phyloP scores from a whole-genome alignment of 1,140 invertebrate genomes.

The Caerostris extrusa region DNA sequence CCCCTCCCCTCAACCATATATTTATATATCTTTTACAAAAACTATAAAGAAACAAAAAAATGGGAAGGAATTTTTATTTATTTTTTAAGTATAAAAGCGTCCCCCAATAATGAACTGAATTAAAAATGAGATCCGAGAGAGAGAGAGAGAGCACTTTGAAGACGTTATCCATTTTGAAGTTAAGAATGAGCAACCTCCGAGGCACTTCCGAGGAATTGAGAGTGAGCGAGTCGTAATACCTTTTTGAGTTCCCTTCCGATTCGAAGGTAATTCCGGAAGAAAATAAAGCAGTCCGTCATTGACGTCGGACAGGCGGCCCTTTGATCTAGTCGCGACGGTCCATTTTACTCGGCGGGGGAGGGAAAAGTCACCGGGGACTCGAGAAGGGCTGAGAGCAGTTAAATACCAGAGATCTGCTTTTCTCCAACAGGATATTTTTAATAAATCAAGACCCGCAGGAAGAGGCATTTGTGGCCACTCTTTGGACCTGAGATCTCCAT shows the following conservation, averaged over 20 bases:
- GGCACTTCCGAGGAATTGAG: background rate
- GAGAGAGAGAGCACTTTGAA: background rate
- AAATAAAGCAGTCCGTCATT: slow-evolving; percentile 53
- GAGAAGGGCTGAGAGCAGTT: background rate
- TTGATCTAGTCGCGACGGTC: slow-evolving; percentile 44
- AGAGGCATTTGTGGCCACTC: slow-evolving; percentile 15
- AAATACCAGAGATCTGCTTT: slow-evolving; percentile 5
- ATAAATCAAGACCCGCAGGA: background rate
- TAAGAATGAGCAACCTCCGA: background rate
- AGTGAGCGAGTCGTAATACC: background rate
- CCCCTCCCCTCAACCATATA: too few species aligned
- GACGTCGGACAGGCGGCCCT: slow-evolving; percentile 29
- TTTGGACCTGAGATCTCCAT: background rate
- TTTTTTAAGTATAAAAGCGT: background rate
- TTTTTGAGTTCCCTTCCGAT: slow-evolving; percentile 31
- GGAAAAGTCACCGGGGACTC: background rate
- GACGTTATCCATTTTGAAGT: slow-evolving; percentile 34
- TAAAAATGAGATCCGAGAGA: background rate
- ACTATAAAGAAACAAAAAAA: too few species aligned
- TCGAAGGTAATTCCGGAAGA: background rate
- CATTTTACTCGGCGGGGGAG: background rate
- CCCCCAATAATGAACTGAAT: background rate
- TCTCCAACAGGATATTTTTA: slow-evolving; percentile 16
- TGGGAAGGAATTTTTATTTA: too few species aligned
- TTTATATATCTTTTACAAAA: too few species aligned